A percentile compares a stretch with the other conserved stretches of the same genome.
Conservation (phyloP, 2,888 invertebrate genomes). For the Agrochola macilenta region DNA sequence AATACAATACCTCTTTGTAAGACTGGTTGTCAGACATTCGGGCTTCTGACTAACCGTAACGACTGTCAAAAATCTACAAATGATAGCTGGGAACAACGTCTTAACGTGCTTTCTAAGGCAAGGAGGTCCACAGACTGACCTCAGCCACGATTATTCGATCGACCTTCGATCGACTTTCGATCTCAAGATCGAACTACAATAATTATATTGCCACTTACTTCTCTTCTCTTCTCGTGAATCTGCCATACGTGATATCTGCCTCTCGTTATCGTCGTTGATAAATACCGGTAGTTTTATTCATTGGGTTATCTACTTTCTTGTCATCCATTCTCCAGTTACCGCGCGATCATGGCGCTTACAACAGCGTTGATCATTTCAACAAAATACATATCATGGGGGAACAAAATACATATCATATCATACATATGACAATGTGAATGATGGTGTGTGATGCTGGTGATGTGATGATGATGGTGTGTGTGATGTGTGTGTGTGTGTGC, state of each 20-base stretch:
- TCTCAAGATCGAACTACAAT: neutral
- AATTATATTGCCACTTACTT: neutral
- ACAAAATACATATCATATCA: too few relatives aligned
- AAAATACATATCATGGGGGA: too few relatives aligned
- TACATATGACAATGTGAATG: too few relatives aligned
- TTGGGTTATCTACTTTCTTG: too few relatives aligned
- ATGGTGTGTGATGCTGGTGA: neutral
- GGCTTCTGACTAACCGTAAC: neutral
- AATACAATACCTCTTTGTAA: neutral
- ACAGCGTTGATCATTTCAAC: neutral
- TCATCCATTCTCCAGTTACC: neutral
- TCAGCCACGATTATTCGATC: neutral
- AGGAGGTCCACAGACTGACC: neutral
- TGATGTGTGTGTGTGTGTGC: neutral
- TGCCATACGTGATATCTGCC: neutral
- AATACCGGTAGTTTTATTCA: neutral
- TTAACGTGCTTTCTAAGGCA: neutral
- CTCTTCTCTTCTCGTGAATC: too few relatives aligned
- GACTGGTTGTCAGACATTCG: neutral
- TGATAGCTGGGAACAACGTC: neutral
- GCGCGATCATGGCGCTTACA: neutral
- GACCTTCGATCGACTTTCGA: conserved; percentile 1
- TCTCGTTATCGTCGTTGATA: neutral
- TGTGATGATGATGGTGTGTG: too few relatives aligned
- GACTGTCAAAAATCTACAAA: neutral